Conservation (phyloP, 1,140 invertebrate genomes). For the Ruditapes philippinarum region DNA sequence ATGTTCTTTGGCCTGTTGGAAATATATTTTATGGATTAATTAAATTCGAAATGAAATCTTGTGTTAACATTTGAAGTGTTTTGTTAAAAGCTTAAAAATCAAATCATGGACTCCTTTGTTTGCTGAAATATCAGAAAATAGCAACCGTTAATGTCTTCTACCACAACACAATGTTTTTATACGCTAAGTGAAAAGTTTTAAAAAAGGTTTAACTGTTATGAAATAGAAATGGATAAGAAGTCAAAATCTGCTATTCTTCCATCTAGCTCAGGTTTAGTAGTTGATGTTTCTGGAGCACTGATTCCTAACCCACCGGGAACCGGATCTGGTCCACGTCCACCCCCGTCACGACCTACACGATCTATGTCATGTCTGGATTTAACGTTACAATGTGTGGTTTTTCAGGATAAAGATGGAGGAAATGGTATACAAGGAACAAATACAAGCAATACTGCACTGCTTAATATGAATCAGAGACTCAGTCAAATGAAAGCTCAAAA, state of each 20-base stretch:
- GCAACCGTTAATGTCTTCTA: background rate
- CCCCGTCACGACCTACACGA: constrained; percentile 5
- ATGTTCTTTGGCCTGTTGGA: background rate
- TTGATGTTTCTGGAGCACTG: background rate
- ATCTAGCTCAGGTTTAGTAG: background rate
- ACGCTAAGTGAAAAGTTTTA: background rate
- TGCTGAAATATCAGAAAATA: background rate
- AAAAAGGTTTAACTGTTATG: background rate
- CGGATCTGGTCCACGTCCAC: background rate
- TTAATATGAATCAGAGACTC: constrained; percentile 58
- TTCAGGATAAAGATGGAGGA: constrained; percentile 54
- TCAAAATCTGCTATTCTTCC: constrained; percentile 57
- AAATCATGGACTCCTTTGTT: background rate
- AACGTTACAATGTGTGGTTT: constrained; percentile 64
- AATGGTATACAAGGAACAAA: constrained; percentile 8
- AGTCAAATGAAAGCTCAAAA: constrained; percentile 63
- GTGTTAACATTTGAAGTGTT: constrained; percentile 5
- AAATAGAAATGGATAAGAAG: constrained; percentile 48
- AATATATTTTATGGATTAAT: background rate
- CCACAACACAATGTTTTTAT: background rate
- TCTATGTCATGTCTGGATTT: constrained; percentile 64
- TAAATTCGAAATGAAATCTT: constrained; percentile 2
- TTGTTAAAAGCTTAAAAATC: constrained; percentile 6
- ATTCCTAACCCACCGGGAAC: constrained; percentile 19
- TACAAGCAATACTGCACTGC: constrained; percentile 34